phyloP scores from a whole-genome alignment of 2,888 invertebrate species.

The Agrochola lota region DNA sequence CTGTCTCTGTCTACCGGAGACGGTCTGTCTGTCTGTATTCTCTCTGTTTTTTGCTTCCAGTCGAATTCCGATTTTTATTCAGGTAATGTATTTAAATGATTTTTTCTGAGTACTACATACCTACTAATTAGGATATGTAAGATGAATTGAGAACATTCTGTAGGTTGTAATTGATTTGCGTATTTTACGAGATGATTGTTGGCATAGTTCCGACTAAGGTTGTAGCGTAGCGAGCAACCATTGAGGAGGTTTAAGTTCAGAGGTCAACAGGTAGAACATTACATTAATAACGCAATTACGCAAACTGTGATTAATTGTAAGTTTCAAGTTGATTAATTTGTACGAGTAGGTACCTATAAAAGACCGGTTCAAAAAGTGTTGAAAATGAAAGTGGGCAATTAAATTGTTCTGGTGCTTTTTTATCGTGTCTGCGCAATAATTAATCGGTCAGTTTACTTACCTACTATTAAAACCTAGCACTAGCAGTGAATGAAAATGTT shows the following conservation, averaged over 20 bases:
- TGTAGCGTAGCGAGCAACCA: not conserved
- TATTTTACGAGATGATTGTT: not conserved
- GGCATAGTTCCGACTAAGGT: not conserved
- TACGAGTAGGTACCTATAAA: not conserved
- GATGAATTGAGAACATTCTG: not conserved
- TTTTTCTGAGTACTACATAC: not conserved
- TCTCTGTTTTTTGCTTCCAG: not conserved
- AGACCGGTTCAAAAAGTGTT: not conserved
- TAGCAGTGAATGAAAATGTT: not conserved
- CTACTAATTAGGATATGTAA: not conserved
- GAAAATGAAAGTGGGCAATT: conserved; percentile 46
- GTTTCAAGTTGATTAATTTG: not conserved
- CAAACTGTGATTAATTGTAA: not conserved
- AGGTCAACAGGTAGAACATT: conserved; percentile 3
- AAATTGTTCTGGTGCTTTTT: not conserved
- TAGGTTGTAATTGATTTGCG: not conserved
- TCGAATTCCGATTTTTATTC: not conserved
- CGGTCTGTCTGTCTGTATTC: no score
- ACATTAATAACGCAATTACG: not conserved
- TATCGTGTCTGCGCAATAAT: conserved; percentile 10
- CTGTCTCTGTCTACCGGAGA: no score
- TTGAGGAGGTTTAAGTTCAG: conserved; percentile 4
- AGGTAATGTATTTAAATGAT: not conserved
- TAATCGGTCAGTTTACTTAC: not conserved
- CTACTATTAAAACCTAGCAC: not conserved